Evolutionary conservation across 2,113 vertebrate genomes (phyloP), one percentile per base, ranked within the genome.

Genomic region (Hemicordylus capensis): DNA sequence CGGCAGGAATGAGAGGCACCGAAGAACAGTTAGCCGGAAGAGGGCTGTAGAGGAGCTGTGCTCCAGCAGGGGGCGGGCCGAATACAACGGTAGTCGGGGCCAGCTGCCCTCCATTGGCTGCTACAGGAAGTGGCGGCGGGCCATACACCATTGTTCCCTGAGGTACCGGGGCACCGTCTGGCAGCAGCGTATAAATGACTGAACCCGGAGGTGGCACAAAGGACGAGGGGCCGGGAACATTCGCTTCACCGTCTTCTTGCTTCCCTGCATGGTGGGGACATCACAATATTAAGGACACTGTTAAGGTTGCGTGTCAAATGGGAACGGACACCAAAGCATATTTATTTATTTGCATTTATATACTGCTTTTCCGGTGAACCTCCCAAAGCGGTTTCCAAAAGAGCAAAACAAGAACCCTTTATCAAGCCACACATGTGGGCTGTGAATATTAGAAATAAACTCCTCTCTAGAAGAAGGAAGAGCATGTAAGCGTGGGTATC

Each of bases 151-250:
- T 95, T 11, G 94, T 73, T 37, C 96, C 97, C 83, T 96, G 96
- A 6, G 96, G 95, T 0, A 94, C 94, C 42, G 95, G 94, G 9
- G 94, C 90, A 7, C 96, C 96, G 24, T 96, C 95, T 10, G 97
- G 97, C 64, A 96, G 93, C 54, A 93, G 88, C 0, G 97, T 97
- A 76, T 97, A 97, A 72, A 96, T 93, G 84, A 96, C 92, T 28
- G 96, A 92, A 24, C 95, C 96, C 0, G 94, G 81, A 11, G 96
- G 92, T 48, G 97, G 95, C 0, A 93, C 91, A 88, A 96, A 97
- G 6, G 86, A 89, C 85, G 73, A 34, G 1, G 80, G 92, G 22
- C 89, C 74, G 12, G 78, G 89, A 81, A 91, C 91, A 66, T 39
- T 64, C 56, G 81, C 42, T 58, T 95, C 95, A 6, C 94, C 96